phyloP scores from a whole-genome alignment of 2,797 vertebrate species.

The Octomys mimax region DNA sequence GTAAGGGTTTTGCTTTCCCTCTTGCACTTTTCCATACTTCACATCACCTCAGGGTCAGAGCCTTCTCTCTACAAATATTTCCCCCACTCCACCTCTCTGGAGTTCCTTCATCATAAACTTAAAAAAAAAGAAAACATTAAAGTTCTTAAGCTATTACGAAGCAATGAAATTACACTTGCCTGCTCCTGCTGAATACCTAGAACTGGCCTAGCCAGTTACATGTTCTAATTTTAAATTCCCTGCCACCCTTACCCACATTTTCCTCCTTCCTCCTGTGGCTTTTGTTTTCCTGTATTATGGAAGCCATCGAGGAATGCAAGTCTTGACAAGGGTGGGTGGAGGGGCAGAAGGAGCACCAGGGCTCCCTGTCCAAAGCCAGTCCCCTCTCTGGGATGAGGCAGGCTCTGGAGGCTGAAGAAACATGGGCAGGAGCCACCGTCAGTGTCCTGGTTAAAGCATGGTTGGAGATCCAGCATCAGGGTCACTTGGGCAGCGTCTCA shows the following conservation, averaged over 20 bases:
- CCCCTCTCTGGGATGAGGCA: neutral
- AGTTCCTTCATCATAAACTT: neutral
- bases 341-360: neutral
- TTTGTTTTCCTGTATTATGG: neutral
- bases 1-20: neutral
- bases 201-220: neutral
- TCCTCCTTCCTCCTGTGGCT: neutral
- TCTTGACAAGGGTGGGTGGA: neutral
- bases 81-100: neutral
- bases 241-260: accelerated
- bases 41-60: constrained; percentile 6
- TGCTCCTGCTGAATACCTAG: neutral
- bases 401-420: neutral
- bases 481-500: neutral
- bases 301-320: neutral
- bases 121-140: neutral
- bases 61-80: constrained; percentile 20
- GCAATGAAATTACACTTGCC: neutral
- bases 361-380: neutral
- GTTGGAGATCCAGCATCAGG: neutral
- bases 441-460: too few relatives aligned
- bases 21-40: neutral
- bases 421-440: neutral
- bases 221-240: neutral
- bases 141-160: constrained; percentile 14